phyloP scores from a whole-genome alignment of 1,140 invertebrate genomes.

The Carposina sasakii region DNA sequence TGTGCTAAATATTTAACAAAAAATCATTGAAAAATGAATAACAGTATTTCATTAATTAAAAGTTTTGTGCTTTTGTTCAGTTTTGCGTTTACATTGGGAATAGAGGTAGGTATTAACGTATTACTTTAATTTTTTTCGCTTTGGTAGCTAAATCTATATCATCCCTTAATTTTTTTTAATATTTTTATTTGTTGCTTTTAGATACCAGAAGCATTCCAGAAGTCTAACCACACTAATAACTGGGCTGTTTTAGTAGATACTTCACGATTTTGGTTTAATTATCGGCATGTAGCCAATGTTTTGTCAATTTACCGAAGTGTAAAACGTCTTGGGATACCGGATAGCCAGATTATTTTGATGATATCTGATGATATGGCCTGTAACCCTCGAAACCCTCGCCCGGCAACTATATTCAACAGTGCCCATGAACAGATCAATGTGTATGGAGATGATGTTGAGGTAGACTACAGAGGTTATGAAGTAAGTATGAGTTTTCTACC shows the following conservation, averaged over 20 bases:
- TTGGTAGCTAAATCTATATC: too few species aligned
- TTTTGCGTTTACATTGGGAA: background rate
- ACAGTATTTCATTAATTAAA: too few species aligned
- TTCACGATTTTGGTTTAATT: conserved; percentile 99
- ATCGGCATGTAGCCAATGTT: conserved; percentile 99
- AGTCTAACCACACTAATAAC: conserved; percentile 94
- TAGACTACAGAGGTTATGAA: conserved; percentile 99
- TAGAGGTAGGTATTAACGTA: conserved; percentile 8
- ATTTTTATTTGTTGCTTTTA: conserved; percentile 26
- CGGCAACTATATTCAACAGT: conserved; percentile 99
- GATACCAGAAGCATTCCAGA: conserved; percentile 63
- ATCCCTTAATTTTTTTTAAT: too few species aligned
- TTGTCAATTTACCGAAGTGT: conserved; percentile 98
- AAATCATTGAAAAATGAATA: too few species aligned
- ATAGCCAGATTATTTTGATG: conserved; percentile 98
- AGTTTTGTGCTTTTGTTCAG: too few species aligned
- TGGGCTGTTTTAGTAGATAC: conserved; percentile 99
- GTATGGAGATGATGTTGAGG: conserved; percentile 99
- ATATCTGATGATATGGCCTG: conserved; percentile 99
- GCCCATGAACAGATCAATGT: conserved; percentile 98
- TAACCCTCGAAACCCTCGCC: conserved; percentile 96
- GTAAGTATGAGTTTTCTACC: conserved; percentile 63
- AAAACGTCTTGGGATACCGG: conserved; percentile 97
- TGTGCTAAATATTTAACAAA: too few species aligned
- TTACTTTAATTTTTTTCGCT: background rate